Evolutionary conservation across 2,888 invertebrate genomes (phyloP).

Genomic region (Galerucella nymphaeae): DNA sequence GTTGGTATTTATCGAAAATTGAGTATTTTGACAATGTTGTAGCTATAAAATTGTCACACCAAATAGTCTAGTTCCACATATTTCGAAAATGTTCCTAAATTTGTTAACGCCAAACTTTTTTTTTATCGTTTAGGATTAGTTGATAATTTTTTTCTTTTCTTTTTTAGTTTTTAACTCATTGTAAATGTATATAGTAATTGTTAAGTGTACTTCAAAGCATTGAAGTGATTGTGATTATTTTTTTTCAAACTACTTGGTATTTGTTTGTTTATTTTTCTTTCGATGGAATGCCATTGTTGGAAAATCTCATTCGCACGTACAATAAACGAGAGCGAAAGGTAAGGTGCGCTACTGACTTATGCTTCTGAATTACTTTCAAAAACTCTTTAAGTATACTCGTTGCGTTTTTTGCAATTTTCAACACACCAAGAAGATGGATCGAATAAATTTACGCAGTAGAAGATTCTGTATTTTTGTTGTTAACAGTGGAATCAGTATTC

Average conservation of each 20-base stretch:
- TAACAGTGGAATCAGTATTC: too few species aligned
- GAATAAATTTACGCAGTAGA: too few species aligned
- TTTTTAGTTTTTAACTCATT: constrained; percentile 39
- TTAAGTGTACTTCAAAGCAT: constrained; percentile 28
- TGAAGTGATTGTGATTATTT: constrained; percentile 41
- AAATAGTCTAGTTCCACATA: background rate
- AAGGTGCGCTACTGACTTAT: constrained; percentile 4
- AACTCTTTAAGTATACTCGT: background rate
- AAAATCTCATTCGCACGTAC: background rate
- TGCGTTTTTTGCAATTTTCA: background rate
- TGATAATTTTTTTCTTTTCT: constrained; percentile 5
- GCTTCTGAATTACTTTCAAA: background rate
- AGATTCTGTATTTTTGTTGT: too few species aligned
- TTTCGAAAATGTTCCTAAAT: constrained; percentile 2
- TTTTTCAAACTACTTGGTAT: constrained; percentile 12
- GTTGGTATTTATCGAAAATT: too few species aligned
- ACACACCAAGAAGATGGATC: too few species aligned
- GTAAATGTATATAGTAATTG: constrained; percentile 34
- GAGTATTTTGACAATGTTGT: too few species aligned
- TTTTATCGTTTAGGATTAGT: constrained; percentile 27
- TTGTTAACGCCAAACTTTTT: constrained; percentile 25
- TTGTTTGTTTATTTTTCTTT: background rate
- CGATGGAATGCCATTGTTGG: constrained; percentile 1
- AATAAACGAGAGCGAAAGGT: background rate
- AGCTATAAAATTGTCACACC: too few species aligned